Base-by-base conservation (phyloP, 2,113 vertebrate species). In the Phycodurus eques region DNA sequence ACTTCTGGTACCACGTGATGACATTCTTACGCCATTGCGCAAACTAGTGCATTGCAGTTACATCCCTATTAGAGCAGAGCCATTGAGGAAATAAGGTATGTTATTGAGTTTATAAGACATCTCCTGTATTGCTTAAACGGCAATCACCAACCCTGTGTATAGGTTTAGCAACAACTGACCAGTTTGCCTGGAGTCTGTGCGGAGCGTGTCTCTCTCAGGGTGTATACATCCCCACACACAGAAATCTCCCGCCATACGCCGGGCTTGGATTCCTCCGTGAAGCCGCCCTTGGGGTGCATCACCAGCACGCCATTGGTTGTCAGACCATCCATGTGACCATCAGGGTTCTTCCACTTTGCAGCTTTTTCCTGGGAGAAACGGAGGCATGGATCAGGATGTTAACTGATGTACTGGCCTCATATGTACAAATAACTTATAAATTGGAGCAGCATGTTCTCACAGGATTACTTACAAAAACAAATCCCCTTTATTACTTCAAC, bases 301-400 rank as follows among this genome's bases (percentile, higher is more conserved):
- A 99, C 98, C 72, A 99, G 91, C 80, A 99, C 96, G 0, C 98
- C 98, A 4, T 99, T 99, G 60, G 98, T 99, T 0, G 98, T 99
- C 74, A 99, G 87, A 43, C 98, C 98, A 1, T 99, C 98, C 98
- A 99, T 99, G 87, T 99, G 97, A 64, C 97, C 98, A 2, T 99
- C 97, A 0, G 96, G 96, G 83, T 99, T 99, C 92, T 99, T 99
- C 98, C 98, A 99, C 67, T 99, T 99, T 2, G 98, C 97, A 0
- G 98, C 98, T 90, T 99, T 99, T 86, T 99, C 98, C 98, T 99
- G 81, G 4, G 22, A 65, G 65, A 4, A n/a, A 65, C 46, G 78
- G 69, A 3, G n/a, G 51, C 31, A 73, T 6, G 51, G n/a, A 73
- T 10, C 14, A 47, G 61, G 27, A 77, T 64, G 61, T 56, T 60